Base-by-base conservation (phyloP, 2,888 invertebrate species). In the Sipha maydis region DNA sequence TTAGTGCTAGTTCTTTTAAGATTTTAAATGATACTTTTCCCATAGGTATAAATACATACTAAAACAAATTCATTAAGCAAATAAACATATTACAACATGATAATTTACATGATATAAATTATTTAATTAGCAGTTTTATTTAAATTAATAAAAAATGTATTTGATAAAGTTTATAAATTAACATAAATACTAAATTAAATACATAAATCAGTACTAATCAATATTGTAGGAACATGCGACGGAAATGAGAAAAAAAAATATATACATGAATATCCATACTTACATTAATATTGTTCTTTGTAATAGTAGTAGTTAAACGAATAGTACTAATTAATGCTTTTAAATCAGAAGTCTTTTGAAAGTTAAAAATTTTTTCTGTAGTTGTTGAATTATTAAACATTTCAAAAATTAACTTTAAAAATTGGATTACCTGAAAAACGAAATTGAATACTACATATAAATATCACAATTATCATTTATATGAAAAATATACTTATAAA, bases 1-100 rank as follows among this genome's bases (percentile, higher is more conserved):
- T 14, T 14, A 19, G 31, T 8, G 75, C 41, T 5, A 88, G 19
- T 82, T 88, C 88, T 5, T 88, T 88, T 67, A 88, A 67, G 11
- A 82, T 75, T 82, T 88, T 88, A 75, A 82, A 25, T 34, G 88
- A 88, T 67, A 88, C 5, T 48, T 82, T 88, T 67, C 82, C 88
- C 75, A 76, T 82, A 31, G 88, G 88, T 75, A 82, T 67, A 48
- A 82, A 31, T 5, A 67, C 31, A n/a, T 75, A 82, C 88, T 88
- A 75, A 76, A 88, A 61, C 21, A 80, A 28, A 48, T 25, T 69
- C 0, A 80, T 73, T 73, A 79, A 56, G 34, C 31, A 79, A 61
- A 69, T 28, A 28, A 28, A 69, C 28, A 31, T 8, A 31, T 3
- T 71, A 71, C 34, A 34, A 34, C 34, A 34, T 34, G 4, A 34